A percentile compares a stretch with the other conserved stretches of the same genome.
phyloP scores from a whole-genome alignment of 2,113 vertebrate genomes.

The Tonatia bakeri region DNA sequence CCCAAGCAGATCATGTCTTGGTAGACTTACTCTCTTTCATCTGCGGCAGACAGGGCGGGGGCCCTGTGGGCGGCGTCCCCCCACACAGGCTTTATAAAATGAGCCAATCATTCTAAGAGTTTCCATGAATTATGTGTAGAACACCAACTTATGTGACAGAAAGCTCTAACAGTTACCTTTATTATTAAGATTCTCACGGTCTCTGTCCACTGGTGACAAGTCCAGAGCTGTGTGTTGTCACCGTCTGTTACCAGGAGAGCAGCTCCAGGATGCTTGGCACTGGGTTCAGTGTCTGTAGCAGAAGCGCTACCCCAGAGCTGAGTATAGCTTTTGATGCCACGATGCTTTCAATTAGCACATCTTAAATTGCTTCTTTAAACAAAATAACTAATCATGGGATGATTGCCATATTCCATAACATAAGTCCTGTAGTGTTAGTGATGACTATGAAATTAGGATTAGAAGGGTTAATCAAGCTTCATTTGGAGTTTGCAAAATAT shows the following conservation, averaged over 20 bases:
- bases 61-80: too few species aligned
- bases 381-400: slow-evolving; percentile 14
- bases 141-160: not conserved
- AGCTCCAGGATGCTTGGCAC: not conserved
- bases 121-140: not conserved
- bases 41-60: too few species aligned
- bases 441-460: slow-evolving; percentile 39
- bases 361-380: slow-evolving; percentile 42
- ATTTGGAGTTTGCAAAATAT: slow-evolving; percentile 45
- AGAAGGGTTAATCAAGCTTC: not conserved
- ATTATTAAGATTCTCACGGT: rapidly evolving
- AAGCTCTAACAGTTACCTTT: not conserved
- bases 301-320: not conserved
- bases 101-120: not conserved
- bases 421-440: slow-evolving; percentile 13
- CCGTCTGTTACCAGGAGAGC: not conserved
- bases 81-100: not conserved
- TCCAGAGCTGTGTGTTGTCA: not conserved
- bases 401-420: slow-evolving; percentile 32
- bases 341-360: not conserved
- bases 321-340: not conserved
- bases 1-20: too few species aligned
- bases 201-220: too few species aligned
- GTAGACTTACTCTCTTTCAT: too few species aligned
- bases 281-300: rapidly evolving